These are phyloP conservation scores for Tolmerus cingulatus DNA, from an alignment of 2,888 invertebrate species.

Conservation along the genomic window DNA sequence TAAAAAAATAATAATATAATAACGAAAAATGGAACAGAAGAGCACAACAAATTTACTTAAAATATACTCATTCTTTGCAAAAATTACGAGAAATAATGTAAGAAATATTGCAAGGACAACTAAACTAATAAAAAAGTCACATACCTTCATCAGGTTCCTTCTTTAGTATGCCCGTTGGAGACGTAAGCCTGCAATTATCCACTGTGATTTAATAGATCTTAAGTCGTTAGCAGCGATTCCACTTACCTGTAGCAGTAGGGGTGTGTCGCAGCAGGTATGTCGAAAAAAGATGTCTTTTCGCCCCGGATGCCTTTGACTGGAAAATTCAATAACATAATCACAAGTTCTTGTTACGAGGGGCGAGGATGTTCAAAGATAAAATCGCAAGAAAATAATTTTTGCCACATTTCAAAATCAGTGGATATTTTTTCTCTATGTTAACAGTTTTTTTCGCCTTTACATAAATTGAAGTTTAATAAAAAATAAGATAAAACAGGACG, in stretches of 20 bases:
- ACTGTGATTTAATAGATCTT: conserved; percentile 37
- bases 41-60: not conserved
- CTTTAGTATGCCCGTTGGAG: conserved; percentile 40
- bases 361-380: conserved; percentile 30
- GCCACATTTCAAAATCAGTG: not conserved
- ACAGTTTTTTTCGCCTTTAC: not conserved
- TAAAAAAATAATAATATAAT: not conserved
- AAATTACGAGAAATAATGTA: not conserved
- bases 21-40: not conserved
- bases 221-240: conserved; percentile 2
- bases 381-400: not conserved
- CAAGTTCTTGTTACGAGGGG: conserved; percentile 9
- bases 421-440: not conserved
- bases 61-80: not conserved
- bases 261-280: conserved; percentile 64
- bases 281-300: conserved; percentile 64
- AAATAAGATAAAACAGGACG: not conserved
- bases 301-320: conserved; percentile 64
- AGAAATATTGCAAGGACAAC: not conserved
- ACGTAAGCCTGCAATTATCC: conserved; percentile 41
- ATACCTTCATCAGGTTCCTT: conserved; percentile 45
- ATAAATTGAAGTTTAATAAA: not conserved
- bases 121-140: not conserved
- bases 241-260: conserved; percentile 64
- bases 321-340: conserved; percentile 40